These are phyloP conservation scores for Podotricha telesiphe DNA, from an alignment of 2,888 invertebrate genomes.

Conservation along the genomic window DNA sequence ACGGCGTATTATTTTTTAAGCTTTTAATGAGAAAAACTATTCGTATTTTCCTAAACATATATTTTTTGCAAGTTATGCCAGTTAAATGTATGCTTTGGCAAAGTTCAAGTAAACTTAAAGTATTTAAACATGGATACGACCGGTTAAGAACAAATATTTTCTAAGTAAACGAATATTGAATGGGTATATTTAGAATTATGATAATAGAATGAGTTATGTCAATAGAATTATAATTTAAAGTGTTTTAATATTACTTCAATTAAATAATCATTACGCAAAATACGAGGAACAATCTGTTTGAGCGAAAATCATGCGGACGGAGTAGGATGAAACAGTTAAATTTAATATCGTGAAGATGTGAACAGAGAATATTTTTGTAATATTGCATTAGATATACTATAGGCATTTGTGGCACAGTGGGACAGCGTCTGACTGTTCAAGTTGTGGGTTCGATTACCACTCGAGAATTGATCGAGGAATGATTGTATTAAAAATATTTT, in stretches of 20 bases:
- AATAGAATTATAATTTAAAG: slow-evolving; percentile 5
- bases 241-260: neutral
- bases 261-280: neutral
- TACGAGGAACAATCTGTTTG: neutral
- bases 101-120: slow-evolving; percentile 1
- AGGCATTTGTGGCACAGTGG: too few species aligned
- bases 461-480: too few species aligned
- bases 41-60: neutral
- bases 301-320: too few species aligned
- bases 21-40: too few species aligned
- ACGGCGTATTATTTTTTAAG: too few species aligned
- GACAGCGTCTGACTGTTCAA: too few species aligned
- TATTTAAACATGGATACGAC: neutral
- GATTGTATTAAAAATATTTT: too few species aligned
- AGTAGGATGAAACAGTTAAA: neutral
- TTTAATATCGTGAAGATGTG: neutral
- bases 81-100: slow-evolving; percentile 7
- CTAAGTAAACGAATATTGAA: slow-evolving; percentile 1
- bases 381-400: too few species aligned
- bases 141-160: slow-evolving; percentile 9
- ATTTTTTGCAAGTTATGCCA: slow-evolving; percentile 6
- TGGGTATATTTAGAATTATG: slow-evolving; percentile 1
- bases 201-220: slow-evolving; percentile 6
- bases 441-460: too few species aligned
- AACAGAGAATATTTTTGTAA: neutral